Evolutionary conservation across 2,888 invertebrate genomes (phyloP), one percentile per base, ranked within the genome.

Genomic region (Drosophila testacea): DNA sequence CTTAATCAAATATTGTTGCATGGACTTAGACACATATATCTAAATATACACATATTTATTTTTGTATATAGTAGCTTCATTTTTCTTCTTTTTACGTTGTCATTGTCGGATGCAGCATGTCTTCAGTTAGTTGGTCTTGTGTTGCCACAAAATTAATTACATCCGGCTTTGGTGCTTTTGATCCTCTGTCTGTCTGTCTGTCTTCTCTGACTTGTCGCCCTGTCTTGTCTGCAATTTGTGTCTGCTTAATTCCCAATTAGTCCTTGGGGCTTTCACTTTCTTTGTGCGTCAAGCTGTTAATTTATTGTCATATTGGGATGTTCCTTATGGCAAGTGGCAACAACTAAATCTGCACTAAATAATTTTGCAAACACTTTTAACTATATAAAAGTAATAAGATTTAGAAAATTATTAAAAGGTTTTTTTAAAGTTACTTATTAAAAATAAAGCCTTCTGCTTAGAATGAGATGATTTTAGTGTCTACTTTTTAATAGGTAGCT

Each of bases 201-300:
- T 10, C 10, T 16, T 3, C 6, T 32, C n/a, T 13, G 32, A 5
- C 11, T 7, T 48, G 27, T 48, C 38, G 39, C 13, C 30, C 11
- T 39, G 48, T 42, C 55, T 41, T 59, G 69, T 66, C 80, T 55
- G 47, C 70, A 86, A 76, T 86, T 86, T 86, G 69, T 81, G 55
- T 71, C 73, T 73, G 69, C 73, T 72, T 88, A 86, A 83, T 83
- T 79, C 83, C 79, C 87, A 83, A 83, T 83, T 88, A 83, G 86
- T 78, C 67, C 76, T 48, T 68, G 62, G 62, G 65, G 68, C 41
- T 54, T 60, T 59, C 51, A 16, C 36, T 50, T 60, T 39, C 13
- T 27, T 50, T 13, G 62, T 16, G 38, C 47, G 46, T 28, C 57
- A 42, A 42, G 39, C 52, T 63, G 48, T 52, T 60, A 50, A 77